Evolutionary conservation across 2,797 vertebrate genomes (phyloP), one percentile per base, ranked within the genome.

Genomic region (Toxotes lorentzi): DNA sequence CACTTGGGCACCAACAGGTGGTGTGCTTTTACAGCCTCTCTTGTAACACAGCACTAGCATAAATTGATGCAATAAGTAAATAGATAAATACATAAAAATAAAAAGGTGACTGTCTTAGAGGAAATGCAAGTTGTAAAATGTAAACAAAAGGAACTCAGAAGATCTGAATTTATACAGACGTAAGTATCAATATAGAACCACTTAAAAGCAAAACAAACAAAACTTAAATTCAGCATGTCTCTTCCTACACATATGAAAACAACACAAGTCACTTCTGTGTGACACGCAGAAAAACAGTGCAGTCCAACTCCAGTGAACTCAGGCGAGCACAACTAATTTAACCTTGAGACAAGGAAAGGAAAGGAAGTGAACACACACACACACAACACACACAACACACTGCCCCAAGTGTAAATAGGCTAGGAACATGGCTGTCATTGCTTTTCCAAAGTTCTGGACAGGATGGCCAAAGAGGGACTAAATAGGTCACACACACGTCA

Each of bases 1-100:
- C 90, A 90, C 88, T 91, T 21, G 85, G 88, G 93, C 87, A 93
- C 93, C 93, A 95, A 95, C 95, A 95, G 94, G 94, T 95, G 94
- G 95, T 93, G 94, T 94, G 86, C 90, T 94, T 95, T 93, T 93
- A 91, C 93, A 88, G 91, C 86, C 89, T 89, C 83, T 82, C 85
- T 90, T 90, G 86, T 81, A 86, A 84, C 85, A 82, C 53, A 75
- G 76, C 64, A 79, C 76, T 68, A 75, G 60, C 70, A 79, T 51
- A 76, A 81, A 85, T 81, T 58, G 79, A 84, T 79, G 71, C 58
- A 61, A 76, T 59, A 51, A 60, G 35, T 4, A 38, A 32, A 51
- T 2, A 54, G 27, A 13, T 19, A 32, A 30, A 45, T 38, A 40
- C 27, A 32, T n/a, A 47, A 9, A 51, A 14, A 63, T 51, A 63